phyloP scores from a whole-genome alignment of 2,888 invertebrate species.

The Phlogophora meticulosa region DNA sequence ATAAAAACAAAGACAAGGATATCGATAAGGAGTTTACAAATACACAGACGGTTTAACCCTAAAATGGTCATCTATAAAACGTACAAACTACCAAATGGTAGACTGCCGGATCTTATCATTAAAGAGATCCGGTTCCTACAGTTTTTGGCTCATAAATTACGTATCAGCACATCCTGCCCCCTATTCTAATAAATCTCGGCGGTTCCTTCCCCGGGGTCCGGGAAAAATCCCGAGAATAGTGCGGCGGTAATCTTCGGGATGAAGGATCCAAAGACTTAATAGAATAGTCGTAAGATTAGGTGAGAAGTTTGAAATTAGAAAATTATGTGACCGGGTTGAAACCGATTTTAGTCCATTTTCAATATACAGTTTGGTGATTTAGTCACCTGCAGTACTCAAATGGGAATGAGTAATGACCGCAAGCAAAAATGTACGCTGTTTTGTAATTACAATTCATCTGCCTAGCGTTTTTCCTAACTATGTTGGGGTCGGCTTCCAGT shows the following conservation, averaged over 20 bases:
- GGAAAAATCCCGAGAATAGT: constrained; percentile 63
- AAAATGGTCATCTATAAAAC: constrained; percentile 47
- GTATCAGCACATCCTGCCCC: constrained; percentile 75
- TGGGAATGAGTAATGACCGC: too few relatives aligned
- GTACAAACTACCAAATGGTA: constrained; percentile 58
- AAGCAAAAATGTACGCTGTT: too few relatives aligned
- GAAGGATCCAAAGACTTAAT: constrained; percentile 56
- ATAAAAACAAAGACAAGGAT: neutral
- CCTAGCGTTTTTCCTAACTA: too few relatives aligned
- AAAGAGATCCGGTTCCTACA: constrained; percentile 77
- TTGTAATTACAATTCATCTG: too few relatives aligned
- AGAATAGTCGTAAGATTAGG: constrained; percentile 54
- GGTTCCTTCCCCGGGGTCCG: constrained; percentile 63
- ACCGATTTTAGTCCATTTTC: too few relatives aligned
- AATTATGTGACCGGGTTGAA: neutral
- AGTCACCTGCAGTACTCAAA: too few relatives aligned
- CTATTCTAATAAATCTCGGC: constrained; percentile 73
- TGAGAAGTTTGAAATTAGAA: constrained; percentile 31
- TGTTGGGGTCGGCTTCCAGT: too few relatives aligned
- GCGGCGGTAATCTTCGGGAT: constrained; percentile 66
- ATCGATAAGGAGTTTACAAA: constrained; percentile 16
- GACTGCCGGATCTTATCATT: constrained; percentile 72
- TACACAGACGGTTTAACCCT: constrained; percentile 30
- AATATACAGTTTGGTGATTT: too few relatives aligned
- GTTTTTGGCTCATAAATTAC: constrained; percentile 80